Evolutionary conservation across 1,140 invertebrate genomes (phyloP), one percentile per base, ranked within the genome.

Genomic region (Littorina saxatilis): DNA sequence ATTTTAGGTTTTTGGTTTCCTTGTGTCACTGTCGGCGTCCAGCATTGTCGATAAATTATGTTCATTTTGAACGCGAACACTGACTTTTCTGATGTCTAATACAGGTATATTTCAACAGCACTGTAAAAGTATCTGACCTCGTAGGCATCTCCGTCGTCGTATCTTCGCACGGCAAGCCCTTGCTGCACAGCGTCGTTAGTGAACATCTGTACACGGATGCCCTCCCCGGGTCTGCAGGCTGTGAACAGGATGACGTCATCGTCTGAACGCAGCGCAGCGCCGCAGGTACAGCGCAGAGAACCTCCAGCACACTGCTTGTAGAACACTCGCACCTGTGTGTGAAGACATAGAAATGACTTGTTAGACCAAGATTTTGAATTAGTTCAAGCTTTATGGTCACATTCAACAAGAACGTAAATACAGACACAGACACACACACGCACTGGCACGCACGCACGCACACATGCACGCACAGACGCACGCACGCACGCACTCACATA

Each of bases 241-340:
- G 40, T 80, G 20, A 91, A 79, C 37, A 87, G 81, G 11, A 90
- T 84, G 27, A 90, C 90, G 79, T 90, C 88, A 80, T 89, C 87
- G 9, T 81, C 86, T 0, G 86, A 83, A 23, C 77, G 83, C 4
- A 89, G 86, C 9, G 88, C 87, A 1, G 88, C 86, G 23, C 83
- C 89, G 81, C 90, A 91, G 73, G 84, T 89, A 83, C 90, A 91
- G 27, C 86, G 43, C 13, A 82, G 50, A 47, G 29, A n/a, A 23
- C 39, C 74, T 23, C 75, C 35, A 32, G 79, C 81, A 40, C 82
- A 84, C 9, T 82, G 39, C 35, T 73, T 72, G 37, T 79, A 74
- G 63, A 83, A 85, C 15, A 79, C 68, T 37, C 85, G 79, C 37
- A 86, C 66, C 81, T 84, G 74, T 37, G 47, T 52, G 50, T 32